A percentile compares a stretch with the other conserved stretches of the same genome.
phyloP scores from a whole-genome alignment of 2,888 invertebrate genomes.

The Drosophila flavopinicola region DNA sequence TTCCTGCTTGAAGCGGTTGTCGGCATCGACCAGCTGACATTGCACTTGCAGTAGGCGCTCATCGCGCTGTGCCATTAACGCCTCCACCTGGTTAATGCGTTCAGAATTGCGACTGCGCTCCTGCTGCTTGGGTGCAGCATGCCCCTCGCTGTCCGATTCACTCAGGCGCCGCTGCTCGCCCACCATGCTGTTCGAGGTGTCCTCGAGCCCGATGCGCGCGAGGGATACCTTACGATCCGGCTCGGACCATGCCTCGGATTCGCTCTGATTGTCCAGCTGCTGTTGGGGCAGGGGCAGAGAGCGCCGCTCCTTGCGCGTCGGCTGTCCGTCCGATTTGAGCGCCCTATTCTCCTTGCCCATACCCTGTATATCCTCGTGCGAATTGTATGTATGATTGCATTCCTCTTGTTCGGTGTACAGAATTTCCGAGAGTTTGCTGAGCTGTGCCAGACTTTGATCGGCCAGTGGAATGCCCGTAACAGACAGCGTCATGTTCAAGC shows the following conservation, averaged over 20 bases:
- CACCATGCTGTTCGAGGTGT: constrained; percentile 75
- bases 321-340: constrained; percentile 66
- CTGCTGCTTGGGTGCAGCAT: constrained; percentile 54
- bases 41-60: constrained; percentile 83
- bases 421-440: constrained; percentile 85
- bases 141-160: constrained; percentile 83
- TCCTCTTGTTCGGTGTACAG: constrained; percentile 73
- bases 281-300: constrained; percentile 75
- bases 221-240: constrained; percentile 92
- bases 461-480: constrained; percentile 83
- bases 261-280: constrained; percentile 84
- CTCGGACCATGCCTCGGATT: constrained; percentile 95
- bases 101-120: constrained; percentile 81
- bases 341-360: constrained; percentile 81
- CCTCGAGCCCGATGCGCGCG: constrained; percentile 90
- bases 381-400: constrained; percentile 75
- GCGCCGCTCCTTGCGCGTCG: constrained; percentile 79
- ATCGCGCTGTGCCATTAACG: constrained; percentile 84
- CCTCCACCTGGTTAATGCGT: constrained; percentile 84
- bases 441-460: constrained; percentile 85
- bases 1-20: constrained; percentile 82
- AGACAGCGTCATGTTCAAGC: constrained; percentile 84
- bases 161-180: constrained; percentile 46
- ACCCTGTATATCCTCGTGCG: constrained; percentile 73
- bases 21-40: constrained; percentile 82